These are phyloP conservation scores for Edolisoma coerulescens DNA, from an alignment of 2,113 vertebrate genomes.

Conservation along the genomic window DNA sequence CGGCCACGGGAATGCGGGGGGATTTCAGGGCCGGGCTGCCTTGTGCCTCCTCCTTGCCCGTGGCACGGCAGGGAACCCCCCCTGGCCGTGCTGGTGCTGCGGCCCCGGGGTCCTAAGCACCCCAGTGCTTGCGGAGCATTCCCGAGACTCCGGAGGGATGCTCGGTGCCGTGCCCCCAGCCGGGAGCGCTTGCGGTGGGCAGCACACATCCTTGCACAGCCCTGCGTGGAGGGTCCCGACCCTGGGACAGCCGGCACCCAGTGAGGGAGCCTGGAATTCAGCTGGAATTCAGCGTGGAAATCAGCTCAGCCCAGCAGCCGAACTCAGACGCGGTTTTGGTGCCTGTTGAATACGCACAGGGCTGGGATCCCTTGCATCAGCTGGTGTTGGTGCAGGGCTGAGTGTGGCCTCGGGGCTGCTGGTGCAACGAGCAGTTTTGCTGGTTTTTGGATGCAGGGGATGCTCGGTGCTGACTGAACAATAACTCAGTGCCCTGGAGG, in stretches of 20 bases:
- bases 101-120: neutral
- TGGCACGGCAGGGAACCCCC: rapidly evolving
- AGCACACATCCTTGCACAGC: neutral
- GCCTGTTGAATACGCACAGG: rapidly evolving
- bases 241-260: neutral
- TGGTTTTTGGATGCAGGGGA: neutral
- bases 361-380: neutral
- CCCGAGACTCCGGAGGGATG: rapidly evolving
- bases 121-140: rapidly evolving
- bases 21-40: neutral
- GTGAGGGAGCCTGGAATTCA: neutral
- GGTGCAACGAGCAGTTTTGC: neutral
- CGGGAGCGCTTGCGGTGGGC: rapidly evolving
- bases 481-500: neutral
- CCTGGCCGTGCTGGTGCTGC: rapidly evolving
- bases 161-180: rapidly evolving
- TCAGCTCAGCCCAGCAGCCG: neutral
- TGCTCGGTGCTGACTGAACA: neutral
- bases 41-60: rapidly evolving
- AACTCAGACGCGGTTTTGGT: rapidly evolving
- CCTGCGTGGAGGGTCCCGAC: rapidly evolving
- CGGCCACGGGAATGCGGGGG: rapidly evolving
- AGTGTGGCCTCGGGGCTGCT: neutral
- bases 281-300: neutral
- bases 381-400: neutral